Base-by-base conservation (phyloP, 2,888 invertebrate genomes). In the Adineta ricciae region DNA sequence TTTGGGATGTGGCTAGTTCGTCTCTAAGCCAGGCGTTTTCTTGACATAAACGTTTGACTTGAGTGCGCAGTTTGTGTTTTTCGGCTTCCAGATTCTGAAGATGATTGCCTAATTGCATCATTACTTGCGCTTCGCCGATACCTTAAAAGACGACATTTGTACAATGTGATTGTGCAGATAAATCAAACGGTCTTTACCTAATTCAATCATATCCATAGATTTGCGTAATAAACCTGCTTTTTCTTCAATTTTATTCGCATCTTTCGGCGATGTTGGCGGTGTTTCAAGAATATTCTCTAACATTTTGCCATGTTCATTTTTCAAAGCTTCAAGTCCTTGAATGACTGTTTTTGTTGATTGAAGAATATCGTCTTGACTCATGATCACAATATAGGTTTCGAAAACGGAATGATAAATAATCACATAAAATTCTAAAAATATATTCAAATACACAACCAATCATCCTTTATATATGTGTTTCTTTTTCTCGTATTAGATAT, bases 21-120 rank as follows among this genome's bases (percentile, higher is more conserved):
- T 99, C 99, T 83, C 98, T 92, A 7, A 99, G 93, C 99, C 99
- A 99, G 7, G 97, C 98, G 91, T 99, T 99, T 92, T 99, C 99
- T 92, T 99, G 98, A 90, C 97, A 97, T 84, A 93, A 88, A 11
- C 99, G 93, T 78, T 96, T 93, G 8, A 99, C 98, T 92, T 99
- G 98, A 0, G 98, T 97, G 88, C 97, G 94, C 85, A 99, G 93
- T 91, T 99, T 99, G 92, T 99, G 98, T 56, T 85, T 85, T 38
- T 85, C 85, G 9, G 85, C 85, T 72, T 85, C 85, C 0, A 85
- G 56, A 32, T 83, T 83, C 36, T 85, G 85, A 24, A 85, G 50
- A 54, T 84, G 83, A 64, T 84, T 84, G n/a, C 50, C 83, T 24
- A 85, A 78, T 54, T 85, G 85, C 21, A 85, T 54, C 78, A 85